These are phyloP conservation scores for Pocillopora meandrina DNA, from an alignment of 92 coral and sea anemone species.

Conservation along the genomic window DNA sequence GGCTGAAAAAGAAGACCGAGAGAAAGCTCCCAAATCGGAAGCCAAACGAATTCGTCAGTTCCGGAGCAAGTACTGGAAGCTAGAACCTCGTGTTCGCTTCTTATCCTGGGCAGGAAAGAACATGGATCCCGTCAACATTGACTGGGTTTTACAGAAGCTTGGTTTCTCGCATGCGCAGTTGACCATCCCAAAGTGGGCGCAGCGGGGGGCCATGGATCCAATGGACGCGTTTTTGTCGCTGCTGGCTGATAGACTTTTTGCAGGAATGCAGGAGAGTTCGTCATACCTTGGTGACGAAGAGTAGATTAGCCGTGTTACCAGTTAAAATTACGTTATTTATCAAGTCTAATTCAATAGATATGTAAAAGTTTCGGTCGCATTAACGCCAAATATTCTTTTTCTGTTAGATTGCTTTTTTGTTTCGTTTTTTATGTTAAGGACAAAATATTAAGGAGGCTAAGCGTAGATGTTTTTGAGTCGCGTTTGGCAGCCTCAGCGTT, in stretches of 20 bases:
- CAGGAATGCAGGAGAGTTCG: slow-evolving; percentile 88
- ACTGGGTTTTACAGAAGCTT: slow-evolving; percentile 97
- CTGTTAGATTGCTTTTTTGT: no score
- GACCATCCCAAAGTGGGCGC: slow-evolving; percentile 99
- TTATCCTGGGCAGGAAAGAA: slow-evolving; percentile 99
- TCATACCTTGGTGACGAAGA: slow-evolving; percentile 61
- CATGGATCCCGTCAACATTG: slow-evolving; percentile 97
- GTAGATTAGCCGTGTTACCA: not conserved
- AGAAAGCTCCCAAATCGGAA: slow-evolving; percentile 76
- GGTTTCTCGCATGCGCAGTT: slow-evolving; percentile 96
- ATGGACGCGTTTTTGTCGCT: slow-evolving; percentile 92
- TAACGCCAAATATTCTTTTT: no score
- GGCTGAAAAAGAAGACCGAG: slow-evolving; percentile 79
- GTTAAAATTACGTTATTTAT: not conserved
- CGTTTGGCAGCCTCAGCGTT: no score
- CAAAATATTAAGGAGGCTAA: no score
- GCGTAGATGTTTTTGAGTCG: no score
- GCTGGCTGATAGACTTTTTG: slow-evolving; percentile 87
- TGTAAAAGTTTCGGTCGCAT: no score
- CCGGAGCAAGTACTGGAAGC: slow-evolving; percentile 96
- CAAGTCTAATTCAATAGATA: not conserved
- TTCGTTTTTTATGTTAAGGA: no score
- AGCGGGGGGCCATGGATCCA: slow-evolving; percentile 99
- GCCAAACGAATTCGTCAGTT: slow-evolving; percentile 94
- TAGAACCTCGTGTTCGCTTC: slow-evolving; percentile 95